phyloP scores from a whole-genome alignment of 2,797 vertebrate genomes.

The Morus bassanus region DNA sequence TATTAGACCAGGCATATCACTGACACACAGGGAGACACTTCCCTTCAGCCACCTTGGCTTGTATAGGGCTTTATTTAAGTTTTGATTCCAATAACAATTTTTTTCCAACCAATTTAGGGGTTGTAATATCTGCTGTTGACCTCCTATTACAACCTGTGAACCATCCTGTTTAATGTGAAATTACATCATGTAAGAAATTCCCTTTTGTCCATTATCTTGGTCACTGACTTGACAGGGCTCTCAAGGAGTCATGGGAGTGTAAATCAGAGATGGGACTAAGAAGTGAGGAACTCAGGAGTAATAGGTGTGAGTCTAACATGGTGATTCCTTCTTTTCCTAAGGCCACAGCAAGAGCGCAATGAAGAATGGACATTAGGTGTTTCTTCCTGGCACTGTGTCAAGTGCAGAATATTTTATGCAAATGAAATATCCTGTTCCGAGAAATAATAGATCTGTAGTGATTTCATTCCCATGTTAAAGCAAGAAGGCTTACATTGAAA shows the following conservation, averaged over 20 bases:
- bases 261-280: slow-evolving; percentile 44
- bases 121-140: slow-evolving; percentile 57
- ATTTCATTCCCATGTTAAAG: slow-evolving; percentile 70
- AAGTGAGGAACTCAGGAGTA: slow-evolving; percentile 15
- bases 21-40: not conserved
- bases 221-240: slow-evolving; percentile 34
- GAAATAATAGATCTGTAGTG: slow-evolving; percentile 80
- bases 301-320: not conserved
- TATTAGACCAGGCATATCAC: not conserved
- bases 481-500: slow-evolving; percentile 73
- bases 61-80: slow-evolving; percentile 59
- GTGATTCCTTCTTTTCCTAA: slow-evolving; percentile 55
- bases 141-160: slow-evolving; percentile 64
- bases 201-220: slow-evolving; percentile 68
- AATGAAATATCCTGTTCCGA: slow-evolving; percentile 79
- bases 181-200: slow-evolving; percentile 68
- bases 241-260: slow-evolving; percentile 25
- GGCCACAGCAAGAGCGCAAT: slow-evolving; percentile 32
- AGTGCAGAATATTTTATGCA: slow-evolving; percentile 79
- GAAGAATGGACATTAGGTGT: slow-evolving; percentile 69
- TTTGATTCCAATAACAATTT: slow-evolving; percentile 66
- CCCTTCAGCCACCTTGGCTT: not conserved
- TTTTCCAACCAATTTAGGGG: slow-evolving; percentile 38
- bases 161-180: slow-evolving; percentile 57
- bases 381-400: slow-evolving; percentile 77